Evolutionary conservation across 2,797 vertebrate species (phyloP).

Genomic region (Masticophis lateralis): DNA sequence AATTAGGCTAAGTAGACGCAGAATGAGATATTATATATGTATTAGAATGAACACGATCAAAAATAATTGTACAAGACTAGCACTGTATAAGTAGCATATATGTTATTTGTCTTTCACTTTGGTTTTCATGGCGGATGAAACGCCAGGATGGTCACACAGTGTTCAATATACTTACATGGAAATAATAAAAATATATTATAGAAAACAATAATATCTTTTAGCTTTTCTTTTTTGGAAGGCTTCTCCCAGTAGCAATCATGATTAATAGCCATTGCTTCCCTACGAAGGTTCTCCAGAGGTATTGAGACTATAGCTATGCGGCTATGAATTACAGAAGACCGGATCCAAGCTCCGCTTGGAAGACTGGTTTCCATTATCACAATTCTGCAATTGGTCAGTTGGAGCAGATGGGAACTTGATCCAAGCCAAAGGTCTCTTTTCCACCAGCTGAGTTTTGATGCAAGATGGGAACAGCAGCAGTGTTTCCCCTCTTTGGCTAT

Average conservation of each 20-base stretch:
- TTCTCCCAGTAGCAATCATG: not conserved
- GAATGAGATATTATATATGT: too few species aligned
- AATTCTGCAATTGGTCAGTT: not conserved
- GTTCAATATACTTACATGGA: too few species aligned
- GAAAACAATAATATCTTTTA: not conserved
- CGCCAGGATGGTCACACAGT: too few species aligned
- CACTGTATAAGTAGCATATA: too few species aligned
- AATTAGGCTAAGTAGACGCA: too few species aligned
- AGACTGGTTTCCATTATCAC: not conserved
- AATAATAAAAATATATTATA: too few species aligned
- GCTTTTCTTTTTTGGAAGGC: not conserved
- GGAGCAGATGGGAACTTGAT: not conserved
- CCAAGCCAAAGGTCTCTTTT: not conserved
- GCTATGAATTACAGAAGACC: not conserved
- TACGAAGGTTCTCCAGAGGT: not conserved
- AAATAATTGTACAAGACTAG: too few species aligned
- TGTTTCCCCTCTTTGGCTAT: not conserved
- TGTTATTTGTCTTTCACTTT: too few species aligned
- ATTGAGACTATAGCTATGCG: not conserved
- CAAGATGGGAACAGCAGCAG: not conserved
- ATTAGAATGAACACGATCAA: too few species aligned
- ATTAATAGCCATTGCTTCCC: not conserved
- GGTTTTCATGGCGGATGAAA: too few species aligned
- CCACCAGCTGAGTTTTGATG: not conserved
- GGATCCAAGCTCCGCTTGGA: not conserved